Conservation (phyloP, 2,797 vertebrate genomes). For the Acrocephalus scirpaceus region DNA sequence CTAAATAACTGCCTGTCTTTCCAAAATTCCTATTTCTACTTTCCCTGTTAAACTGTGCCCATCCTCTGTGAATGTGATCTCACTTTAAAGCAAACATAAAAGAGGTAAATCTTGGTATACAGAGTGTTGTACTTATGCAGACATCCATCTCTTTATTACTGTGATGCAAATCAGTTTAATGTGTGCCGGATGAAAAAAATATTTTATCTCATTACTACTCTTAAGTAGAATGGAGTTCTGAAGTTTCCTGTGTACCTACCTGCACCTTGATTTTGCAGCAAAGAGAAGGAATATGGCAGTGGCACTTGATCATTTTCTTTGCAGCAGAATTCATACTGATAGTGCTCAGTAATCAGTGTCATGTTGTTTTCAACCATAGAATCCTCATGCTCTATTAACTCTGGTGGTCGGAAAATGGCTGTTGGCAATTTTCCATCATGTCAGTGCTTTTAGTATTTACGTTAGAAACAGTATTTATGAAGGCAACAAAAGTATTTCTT, state of each 20-base stretch:
- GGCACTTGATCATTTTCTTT: slow-evolving; percentile 39
- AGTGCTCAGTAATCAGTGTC: slow-evolving; percentile 37
- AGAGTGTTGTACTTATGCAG: not conserved
- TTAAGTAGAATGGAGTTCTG: not conserved
- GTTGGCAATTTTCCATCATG: slow-evolving; percentile 70
- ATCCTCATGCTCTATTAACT: slow-evolving; percentile 71
- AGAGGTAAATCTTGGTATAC: not conserved
- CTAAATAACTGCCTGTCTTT: not conserved
- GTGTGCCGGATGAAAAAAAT: not conserved
- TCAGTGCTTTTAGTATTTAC: slow-evolving; percentile 59
- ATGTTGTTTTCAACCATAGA: slow-evolving; percentile 40
- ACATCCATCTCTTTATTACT: not conserved
- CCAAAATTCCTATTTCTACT: not conserved
- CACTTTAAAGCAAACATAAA: not conserved
- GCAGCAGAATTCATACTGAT: not conserved
- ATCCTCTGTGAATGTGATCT: not conserved
- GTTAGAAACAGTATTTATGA: slow-evolving; percentile 56
- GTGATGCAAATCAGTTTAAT: not conserved
- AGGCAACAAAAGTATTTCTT: slow-evolving; percentile 3
- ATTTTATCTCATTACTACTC: not conserved
- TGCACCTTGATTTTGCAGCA: not conserved
- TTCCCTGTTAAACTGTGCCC: not conserved
- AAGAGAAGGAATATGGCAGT: not conserved
- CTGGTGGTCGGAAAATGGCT: slow-evolving; percentile 70
- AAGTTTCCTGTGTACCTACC: not conserved